phyloP scores from a whole-genome alignment of 2,888 invertebrate genomes.

The Andrena hattorfiana region DNA sequence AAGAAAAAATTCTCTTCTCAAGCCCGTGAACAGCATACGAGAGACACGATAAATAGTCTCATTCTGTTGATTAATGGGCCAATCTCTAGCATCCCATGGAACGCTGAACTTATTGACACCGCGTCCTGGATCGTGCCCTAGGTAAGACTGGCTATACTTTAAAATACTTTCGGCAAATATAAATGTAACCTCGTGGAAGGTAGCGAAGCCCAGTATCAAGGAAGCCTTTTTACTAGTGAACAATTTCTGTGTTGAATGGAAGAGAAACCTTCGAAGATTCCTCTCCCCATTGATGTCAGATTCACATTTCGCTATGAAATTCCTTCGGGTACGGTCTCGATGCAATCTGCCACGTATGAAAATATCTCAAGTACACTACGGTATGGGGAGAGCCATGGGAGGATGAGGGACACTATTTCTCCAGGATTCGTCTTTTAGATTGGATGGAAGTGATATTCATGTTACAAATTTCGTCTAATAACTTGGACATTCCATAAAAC shows the following conservation, averaged over 20 bases:
- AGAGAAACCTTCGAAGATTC: conserved; percentile 7
- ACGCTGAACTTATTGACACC: conserved; percentile 7
- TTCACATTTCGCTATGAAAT: not conserved
- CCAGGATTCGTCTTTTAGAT: not conserved
- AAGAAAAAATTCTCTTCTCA: conserved; percentile 10
- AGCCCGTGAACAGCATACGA: not conserved
- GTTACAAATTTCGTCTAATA: not conserved
- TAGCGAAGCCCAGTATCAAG: not conserved
- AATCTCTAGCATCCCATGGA: not conserved
- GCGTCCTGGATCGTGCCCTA: not conserved
- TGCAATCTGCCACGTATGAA: not conserved
- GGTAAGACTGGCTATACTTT: not conserved
- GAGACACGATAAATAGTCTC: conserved; percentile 17
- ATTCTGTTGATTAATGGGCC: conserved; percentile 23
- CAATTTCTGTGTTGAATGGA: not conserved
- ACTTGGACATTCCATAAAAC: not conserved
- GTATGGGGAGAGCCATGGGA: too few relatives aligned
- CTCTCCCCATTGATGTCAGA: not conserved
- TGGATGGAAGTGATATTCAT: not conserved
- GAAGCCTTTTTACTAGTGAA: not conserved
- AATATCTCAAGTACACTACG: too few relatives aligned
- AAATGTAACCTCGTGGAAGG: conserved; percentile 5
- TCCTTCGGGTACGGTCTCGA: not conserved
- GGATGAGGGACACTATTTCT: not conserved
- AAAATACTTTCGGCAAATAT: conserved; percentile 7